phyloP scores from a whole-genome alignment of 2,888 invertebrate genomes.

The Hirtodrosophila trivittata region DNA sequence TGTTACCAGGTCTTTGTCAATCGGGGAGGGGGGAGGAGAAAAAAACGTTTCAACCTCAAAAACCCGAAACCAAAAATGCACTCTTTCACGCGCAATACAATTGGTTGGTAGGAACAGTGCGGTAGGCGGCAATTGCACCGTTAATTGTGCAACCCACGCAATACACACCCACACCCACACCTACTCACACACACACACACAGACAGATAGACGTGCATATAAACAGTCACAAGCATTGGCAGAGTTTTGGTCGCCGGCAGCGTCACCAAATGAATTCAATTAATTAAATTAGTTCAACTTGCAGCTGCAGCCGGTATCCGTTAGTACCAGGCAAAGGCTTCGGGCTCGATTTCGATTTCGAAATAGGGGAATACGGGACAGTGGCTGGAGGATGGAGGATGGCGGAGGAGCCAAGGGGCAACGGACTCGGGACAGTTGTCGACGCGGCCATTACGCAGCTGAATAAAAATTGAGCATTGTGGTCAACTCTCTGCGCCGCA shows the following conservation, averaged over 20 bases:
- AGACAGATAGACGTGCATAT: neutral
- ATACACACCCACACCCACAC: neutral
- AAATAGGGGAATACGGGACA: constrained; percentile 16
- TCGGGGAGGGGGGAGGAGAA: neutral
- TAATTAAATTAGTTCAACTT: constrained; percentile 75
- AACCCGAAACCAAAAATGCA: constrained; percentile 68
- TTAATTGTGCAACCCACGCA: constrained; percentile 64
- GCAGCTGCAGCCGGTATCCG: constrained; percentile 45
- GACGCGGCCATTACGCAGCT: constrained; percentile 57
- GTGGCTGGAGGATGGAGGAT: neutral
- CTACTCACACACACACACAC: constrained; percentile 5
- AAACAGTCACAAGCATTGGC: constrained; percentile 7
- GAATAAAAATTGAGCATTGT: constrained; percentile 47
- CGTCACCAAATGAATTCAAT: constrained; percentile 75
- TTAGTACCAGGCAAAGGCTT: constrained; percentile 12
- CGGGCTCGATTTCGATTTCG: neutral
- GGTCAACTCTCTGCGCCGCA: constrained; percentile 43
- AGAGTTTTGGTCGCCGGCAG: constrained; percentile 42
- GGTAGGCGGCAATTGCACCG: constrained; percentile 59
- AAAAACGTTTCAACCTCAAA: constrained; percentile 57
- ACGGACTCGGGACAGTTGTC: constrained; percentile 32
- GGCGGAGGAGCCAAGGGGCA: neutral
- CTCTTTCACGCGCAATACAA: constrained; percentile 48
- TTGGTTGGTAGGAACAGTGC: constrained; percentile 28
- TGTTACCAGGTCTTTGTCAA: constrained; percentile 11